Base-by-base conservation (phyloP, 2,113 vertebrate species). In the Natator depressus region DNA sequence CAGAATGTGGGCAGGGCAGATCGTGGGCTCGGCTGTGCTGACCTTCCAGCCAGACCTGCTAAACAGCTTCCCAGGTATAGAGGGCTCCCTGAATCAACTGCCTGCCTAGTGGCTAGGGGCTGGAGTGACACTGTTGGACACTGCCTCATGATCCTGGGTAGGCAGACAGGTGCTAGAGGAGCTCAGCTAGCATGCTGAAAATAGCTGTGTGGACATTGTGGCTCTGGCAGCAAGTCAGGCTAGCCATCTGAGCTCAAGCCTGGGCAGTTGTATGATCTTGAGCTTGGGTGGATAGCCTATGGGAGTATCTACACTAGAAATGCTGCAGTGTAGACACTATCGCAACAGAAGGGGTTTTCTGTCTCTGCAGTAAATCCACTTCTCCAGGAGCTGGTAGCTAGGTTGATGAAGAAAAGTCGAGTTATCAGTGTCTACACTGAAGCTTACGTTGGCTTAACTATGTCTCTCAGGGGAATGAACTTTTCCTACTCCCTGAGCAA, bases 1-100 rank as follows among this genome's bases (percentile, higher is more conserved):
- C 47, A 97, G 94, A 95, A 98, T 94, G 97, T 65, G 82, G 87
- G 55, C 46, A 50, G 92, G 93, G 88, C 90, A 95, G 93, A 96
- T 97, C 97, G 88, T 90, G 87, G 35, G 19, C 57, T 88, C 87
- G 57, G 93, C 88, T 46, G 38, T 88, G 84, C 62, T 95, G 94
- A 96, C 94, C 89, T 95, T 96, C 84, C 89, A 22, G 94, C 78
- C 35, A 85, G 93, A 93, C 96, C 65, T 96, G 95, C 91, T 86
- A 78, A 88, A n/a, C 87, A 91, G 91, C 96, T 97, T 96, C 75
- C 53, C 54, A 47, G n/a, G 50, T 62, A 72, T 57, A 46, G 31
- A n/a, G 31, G 13, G 4, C 55, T 92, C 84, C 75, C 25, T 79
- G 76, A 72, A 62, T 89, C 35, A 78, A 82, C 55, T 89, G 54